Base-by-base conservation (phyloP, 2,888 invertebrate species). In the Protophormia terraenovae region DNA sequence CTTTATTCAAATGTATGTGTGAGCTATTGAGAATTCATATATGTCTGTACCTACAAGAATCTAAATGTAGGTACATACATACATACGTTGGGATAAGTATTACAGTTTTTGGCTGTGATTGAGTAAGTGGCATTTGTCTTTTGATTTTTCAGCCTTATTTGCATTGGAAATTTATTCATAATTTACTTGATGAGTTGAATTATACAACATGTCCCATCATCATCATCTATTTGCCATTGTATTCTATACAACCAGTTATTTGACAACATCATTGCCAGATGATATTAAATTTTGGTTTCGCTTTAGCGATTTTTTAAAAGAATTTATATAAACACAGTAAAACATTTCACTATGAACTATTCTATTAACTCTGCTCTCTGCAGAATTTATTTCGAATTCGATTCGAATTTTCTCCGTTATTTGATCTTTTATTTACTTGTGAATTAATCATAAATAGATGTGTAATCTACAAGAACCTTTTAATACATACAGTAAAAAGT, bases 121-220 rank as follows among this genome's bases (percentile, higher is more conserved):
- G 64, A 19, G 72, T 41, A 58, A 58, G 58, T 16, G 29, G 10
- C 41, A 64, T 62, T 29, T 38, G 35, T 53, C 35, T 71, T 22
- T 41, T 24, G 22, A 55, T 71, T 24, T 45, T 2, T 24, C 60
- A 35, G 12, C 6, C 14, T 35, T 55, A 55, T 72, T 72, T 72
- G 64, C 66, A 71, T 77, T 71, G 14, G 47, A 72, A 67, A 58
- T 83, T 78, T 71, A 77, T 76, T 72, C 71, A 77, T 76, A 71
- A 76, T 76, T 67, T 67, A 77, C 73, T 78, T 78, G 60, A 73
- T 67, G 41, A 78, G 78, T 38, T 41, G 38, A 66, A 77, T 76
- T 71, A 45, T 62, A 47, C 38, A 76, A 45, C 6, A 32, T 66
- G 32, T 66, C n/a, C 24, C 27, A 1, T 16, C 24, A 12, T 53